A percentile compares a stretch with the other conserved stretches of the same genome.
These are phyloP conservation scores for Sarcophaga carnaria DNA, from an alignment of 2,888 invertebrate genomes.

Conservation along the genomic window DNA sequence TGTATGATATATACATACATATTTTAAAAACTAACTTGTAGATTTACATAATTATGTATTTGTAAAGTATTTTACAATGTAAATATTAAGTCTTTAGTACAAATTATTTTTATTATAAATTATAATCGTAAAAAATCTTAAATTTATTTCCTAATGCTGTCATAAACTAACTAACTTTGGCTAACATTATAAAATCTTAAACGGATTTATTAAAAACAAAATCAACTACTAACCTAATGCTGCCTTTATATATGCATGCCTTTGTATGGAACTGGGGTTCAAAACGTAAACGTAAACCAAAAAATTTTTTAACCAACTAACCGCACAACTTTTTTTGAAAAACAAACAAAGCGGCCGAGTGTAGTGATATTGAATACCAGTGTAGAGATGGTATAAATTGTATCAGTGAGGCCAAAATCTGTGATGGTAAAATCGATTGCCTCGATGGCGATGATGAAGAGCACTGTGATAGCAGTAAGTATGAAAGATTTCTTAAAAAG, in stretches of 20 bases:
- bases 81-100: too few species aligned
- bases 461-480: constrained; percentile 81
- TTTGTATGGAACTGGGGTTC: constrained; percentile 44
- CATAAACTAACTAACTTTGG: constrained; percentile 28
- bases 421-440: constrained; percentile 80
- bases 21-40: not conserved
- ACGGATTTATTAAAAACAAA: constrained; percentile 43
- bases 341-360: constrained; percentile 77
- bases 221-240: constrained; percentile 46
- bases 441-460: constrained; percentile 80
- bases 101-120: not conserved
- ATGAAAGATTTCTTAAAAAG: constrained; percentile 33
- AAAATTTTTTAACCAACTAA: constrained; percentile 42
- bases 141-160: too few species aligned
- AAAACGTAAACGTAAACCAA: constrained; percentile 26
- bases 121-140: too few species aligned
- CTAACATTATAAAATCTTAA: constrained; percentile 23
- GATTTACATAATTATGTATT: too few species aligned
- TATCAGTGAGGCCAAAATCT: constrained; percentile 78
- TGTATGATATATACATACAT: too few species aligned
- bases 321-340: constrained; percentile 64
- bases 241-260: constrained; percentile 60
- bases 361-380: constrained; percentile 78
- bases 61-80: too few species aligned
- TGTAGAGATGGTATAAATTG: constrained; percentile 79